A percentile compares a stretch with the other conserved stretches of the same genome.
phyloP scores from a whole-genome alignment of 2,113 vertebrate species.

The Tapirus terrestris region DNA sequence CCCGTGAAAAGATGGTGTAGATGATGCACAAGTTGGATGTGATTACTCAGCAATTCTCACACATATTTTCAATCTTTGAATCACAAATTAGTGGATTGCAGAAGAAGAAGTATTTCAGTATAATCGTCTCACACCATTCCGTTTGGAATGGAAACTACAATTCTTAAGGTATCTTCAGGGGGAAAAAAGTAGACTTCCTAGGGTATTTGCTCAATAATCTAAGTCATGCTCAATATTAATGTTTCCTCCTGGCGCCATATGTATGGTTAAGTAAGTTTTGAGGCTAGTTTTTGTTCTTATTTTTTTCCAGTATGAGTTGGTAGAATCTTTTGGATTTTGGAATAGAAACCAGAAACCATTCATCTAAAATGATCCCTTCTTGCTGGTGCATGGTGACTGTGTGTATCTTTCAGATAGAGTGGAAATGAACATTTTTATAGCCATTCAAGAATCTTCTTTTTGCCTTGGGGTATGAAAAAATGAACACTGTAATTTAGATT shows the following conservation, averaged over 20 bases:
- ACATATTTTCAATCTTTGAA: neutral
- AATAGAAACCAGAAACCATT: neutral
- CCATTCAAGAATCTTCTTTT: neutral
- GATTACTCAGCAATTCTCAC: neutral
- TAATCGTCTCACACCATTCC: neutral
- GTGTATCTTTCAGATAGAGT: neutral
- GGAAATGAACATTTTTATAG: neutral
- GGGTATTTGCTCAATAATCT: no score
- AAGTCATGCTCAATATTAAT: neutral
- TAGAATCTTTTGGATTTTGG: neutral
- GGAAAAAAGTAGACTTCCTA: neutral
- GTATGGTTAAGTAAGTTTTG: neutral
- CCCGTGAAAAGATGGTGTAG: neutral
- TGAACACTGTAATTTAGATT: neutral
- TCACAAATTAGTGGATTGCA: neutral
- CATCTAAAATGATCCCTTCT: neutral
- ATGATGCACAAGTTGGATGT: neutral
- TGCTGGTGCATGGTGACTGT: neutral
- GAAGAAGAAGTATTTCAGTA: neutral
- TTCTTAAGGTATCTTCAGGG: neutral
- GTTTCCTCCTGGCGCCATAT: neutral
- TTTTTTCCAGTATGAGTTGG: neutral
- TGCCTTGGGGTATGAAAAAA: neutral
- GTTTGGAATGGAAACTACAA: neutral
- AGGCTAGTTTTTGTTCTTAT: neutral